A percentile compares a stretch with the other conserved stretches of the same genome.
Evolutionary conservation across 2,888 invertebrate genomes (phyloP).

Genomic region (Torymus aiolomorphi): DNA sequence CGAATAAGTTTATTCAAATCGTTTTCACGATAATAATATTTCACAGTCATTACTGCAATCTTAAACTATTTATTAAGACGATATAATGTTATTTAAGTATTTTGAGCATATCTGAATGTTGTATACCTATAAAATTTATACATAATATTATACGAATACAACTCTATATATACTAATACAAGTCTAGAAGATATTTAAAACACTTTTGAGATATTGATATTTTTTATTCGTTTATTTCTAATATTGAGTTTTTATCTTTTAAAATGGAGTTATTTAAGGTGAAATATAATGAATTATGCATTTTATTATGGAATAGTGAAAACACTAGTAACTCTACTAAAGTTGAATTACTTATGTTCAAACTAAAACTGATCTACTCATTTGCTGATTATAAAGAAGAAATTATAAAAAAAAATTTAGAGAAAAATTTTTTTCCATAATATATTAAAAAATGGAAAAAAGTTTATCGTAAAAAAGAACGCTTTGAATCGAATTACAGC

Average conservation of each 20-base stretch:
- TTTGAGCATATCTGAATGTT: background rate
- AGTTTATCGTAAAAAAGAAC: background rate
- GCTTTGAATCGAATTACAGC: background rate
- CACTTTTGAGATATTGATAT: background rate
- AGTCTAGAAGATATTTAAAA: background rate
- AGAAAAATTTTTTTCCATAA: background rate
- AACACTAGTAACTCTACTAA: background rate
- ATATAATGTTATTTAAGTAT: constrained; percentile 1
- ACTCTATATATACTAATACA: no score
- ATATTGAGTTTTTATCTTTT: constrained; percentile 2
- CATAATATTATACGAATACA: no score
- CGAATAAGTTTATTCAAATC: constrained; percentile 6
- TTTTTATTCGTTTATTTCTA: constrained; percentile 10
- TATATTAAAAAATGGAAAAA: background rate
- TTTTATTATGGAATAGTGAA: background rate
- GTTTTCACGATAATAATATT: no score
- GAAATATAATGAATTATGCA: constrained; percentile 4
- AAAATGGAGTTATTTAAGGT: constrained; percentile 2
- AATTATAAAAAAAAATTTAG: background rate
- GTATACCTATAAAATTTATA: background rate
- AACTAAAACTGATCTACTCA: constrained; percentile 10
- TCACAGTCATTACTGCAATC: constrained; percentile 4
- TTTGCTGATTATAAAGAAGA: constrained; percentile 1
- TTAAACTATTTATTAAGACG: background rate
- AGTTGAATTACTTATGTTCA: constrained; percentile 2